Evolutionary conservation across 2,797 vertebrate species (phyloP).

Genomic region (Pseudotriccus pelzelni): DNA sequence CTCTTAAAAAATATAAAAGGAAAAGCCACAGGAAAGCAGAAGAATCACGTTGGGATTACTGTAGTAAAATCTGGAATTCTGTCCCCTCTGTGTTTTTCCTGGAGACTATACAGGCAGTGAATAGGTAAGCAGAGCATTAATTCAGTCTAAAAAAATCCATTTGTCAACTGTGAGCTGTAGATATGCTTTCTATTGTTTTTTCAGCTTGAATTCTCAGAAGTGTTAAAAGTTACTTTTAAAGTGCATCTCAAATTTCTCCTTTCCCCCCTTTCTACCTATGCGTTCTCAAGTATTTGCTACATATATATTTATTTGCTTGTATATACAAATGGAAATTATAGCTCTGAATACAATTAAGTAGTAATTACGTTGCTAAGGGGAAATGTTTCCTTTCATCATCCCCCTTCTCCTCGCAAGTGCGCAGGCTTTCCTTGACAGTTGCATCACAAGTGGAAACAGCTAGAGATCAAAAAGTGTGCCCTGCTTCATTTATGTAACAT

Average conservation of each 20-base stretch:
- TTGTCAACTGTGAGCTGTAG: background rate
- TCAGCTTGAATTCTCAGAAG: slow-evolving; percentile 30
- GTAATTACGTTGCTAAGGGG: background rate
- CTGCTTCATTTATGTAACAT: accelerated
- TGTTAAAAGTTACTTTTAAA: background rate
- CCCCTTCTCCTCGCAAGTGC: background rate
- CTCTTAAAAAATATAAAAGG: background rate
- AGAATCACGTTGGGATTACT: background rate
- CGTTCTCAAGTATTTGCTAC: background rate
- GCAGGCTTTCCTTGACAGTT: background rate
- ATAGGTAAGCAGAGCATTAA: slow-evolving; percentile 22
- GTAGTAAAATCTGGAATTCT: background rate
- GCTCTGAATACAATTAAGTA: background rate
- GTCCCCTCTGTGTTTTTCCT: slow-evolving; percentile 27
- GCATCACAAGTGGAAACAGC: background rate
- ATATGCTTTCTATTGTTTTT: slow-evolving; percentile 35
- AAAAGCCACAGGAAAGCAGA: background rate
- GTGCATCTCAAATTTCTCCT: background rate
- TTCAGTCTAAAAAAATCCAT: slow-evolving; percentile 7
- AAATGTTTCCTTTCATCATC: background rate
- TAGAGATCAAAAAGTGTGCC: background rate
- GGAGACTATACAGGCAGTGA: background rate
- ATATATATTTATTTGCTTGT: background rate
- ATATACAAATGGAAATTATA: background rate
- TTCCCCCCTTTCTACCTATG: background rate